Evolutionary conservation across 2,888 invertebrate genomes (phyloP).

Genomic region (Smittia sp.): DNA sequence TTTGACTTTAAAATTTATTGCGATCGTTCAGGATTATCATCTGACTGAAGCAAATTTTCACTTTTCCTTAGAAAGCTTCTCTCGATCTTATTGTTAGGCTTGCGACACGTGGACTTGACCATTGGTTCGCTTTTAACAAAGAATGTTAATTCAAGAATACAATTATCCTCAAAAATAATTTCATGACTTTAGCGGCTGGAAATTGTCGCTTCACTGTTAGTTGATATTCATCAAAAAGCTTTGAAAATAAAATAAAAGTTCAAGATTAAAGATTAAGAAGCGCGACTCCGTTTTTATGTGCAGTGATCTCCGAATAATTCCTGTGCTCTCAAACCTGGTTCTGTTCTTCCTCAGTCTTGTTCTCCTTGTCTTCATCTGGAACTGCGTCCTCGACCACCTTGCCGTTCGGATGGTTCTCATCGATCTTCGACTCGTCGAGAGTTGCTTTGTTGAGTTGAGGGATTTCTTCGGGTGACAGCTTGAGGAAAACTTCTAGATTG

Average conservation of each 20-base stretch:
- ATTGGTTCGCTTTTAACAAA: not conserved
- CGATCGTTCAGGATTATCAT: not conserved
- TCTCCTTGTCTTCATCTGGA: slow-evolving; percentile 49
- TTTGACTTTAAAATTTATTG: not conserved
- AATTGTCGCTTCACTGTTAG: not conserved
- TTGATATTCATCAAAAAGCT: not conserved
- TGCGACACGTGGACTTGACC: not conserved
- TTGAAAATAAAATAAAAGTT: not conserved
- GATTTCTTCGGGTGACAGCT: slow-evolving; percentile 62
- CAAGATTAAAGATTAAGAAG: not conserved
- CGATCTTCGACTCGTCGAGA: slow-evolving; percentile 33
- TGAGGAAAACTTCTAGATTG: slow-evolving; percentile 82
- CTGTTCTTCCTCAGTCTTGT: slow-evolving; percentile 50
- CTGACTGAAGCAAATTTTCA: not conserved
- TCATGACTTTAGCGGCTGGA: not conserved
- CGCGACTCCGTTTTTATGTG: not conserved
- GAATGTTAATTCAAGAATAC: too few relatives aligned
- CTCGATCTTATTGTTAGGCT: not conserved
- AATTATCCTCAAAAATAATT: not conserved
- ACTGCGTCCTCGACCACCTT: slow-evolving; percentile 51
- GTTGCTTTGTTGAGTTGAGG: slow-evolving; percentile 53
- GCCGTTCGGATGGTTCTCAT: slow-evolving; percentile 45
- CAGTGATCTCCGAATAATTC: not conserved
- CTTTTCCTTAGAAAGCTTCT: not conserved
- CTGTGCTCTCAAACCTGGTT: slow-evolving; percentile 46